Percentiles rank a stretch among this genome's conserved stretches.
phyloP scores from a whole-genome alignment of 2,113 vertebrate genomes.

The Oxygymnocypris stewartii region DNA sequence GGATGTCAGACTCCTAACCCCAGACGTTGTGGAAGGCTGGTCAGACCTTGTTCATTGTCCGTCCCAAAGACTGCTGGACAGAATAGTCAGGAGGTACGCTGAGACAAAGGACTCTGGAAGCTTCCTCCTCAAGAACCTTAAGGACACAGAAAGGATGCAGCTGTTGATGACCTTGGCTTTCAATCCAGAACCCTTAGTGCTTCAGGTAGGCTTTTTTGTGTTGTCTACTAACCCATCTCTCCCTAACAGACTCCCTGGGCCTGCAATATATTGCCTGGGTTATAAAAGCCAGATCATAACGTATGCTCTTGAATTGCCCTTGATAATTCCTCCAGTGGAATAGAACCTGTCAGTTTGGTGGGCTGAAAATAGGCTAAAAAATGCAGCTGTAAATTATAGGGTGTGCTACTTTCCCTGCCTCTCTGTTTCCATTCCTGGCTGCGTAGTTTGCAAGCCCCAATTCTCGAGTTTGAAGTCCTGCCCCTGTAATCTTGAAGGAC shows the following conservation, averaged over 20 bases:
- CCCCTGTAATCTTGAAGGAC: slow-evolving; percentile 22
- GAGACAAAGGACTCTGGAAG: slow-evolving; percentile 99
- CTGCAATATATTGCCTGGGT: slow-evolving; percentile 48
- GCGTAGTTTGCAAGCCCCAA: not conserved
- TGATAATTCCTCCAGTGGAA: slow-evolving; percentile 47
- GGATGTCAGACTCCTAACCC: slow-evolving; percentile 94
- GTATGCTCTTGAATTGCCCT: slow-evolving; percentile 54
- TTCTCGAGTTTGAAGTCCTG: slow-evolving; percentile 20
- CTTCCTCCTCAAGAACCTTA: slow-evolving; percentile 95
- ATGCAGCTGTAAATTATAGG: slow-evolving; percentile 67
- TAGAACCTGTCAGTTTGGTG: slow-evolving; percentile 56
- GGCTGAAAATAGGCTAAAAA: slow-evolving; percentile 62
- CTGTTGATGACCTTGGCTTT: slow-evolving; percentile 96
- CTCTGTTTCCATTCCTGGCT: slow-evolving; percentile 52
- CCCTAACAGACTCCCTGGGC: slow-evolving; percentile 6
- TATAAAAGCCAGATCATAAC: slow-evolving; percentile 50
- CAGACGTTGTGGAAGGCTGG: slow-evolving; percentile 97
- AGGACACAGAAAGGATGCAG: slow-evolving; percentile 98
- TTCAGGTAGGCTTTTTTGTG: slow-evolving; percentile 80
- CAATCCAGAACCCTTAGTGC: slow-evolving; percentile 96
- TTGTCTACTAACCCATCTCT: not conserved
- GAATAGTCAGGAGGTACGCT: slow-evolving; percentile 93
- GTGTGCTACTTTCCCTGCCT: slow-evolving; percentile 18
- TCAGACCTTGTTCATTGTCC: slow-evolving; percentile 98
- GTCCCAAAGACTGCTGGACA: slow-evolving; percentile 95